phyloP scores from a whole-genome alignment of 2,888 invertebrate species.

The Lasioglossum malachurum region DNA sequence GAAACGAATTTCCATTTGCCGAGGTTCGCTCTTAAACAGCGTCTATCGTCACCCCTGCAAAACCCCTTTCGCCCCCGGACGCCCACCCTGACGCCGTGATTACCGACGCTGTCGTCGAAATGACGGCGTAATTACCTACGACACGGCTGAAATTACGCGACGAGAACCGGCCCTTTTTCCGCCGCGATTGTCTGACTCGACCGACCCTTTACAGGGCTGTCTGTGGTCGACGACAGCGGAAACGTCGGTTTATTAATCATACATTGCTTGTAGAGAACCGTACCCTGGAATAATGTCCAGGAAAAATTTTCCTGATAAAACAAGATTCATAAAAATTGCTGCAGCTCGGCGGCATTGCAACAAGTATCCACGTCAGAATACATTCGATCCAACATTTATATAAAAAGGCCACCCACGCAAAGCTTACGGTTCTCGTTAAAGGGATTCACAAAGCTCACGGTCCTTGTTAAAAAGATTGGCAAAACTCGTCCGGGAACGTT shows the following conservation, averaged over 20 bases:
- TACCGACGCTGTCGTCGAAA: slow-evolving; percentile 41
- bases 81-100: slow-evolving; percentile 4
- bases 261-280: background rate
- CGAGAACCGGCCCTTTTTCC: background rate
- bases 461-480: background rate
- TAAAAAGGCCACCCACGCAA: background rate
- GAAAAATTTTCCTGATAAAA: background rate
- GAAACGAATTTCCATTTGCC: slow-evolving; percentile 43
- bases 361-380: background rate
- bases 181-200: background rate
- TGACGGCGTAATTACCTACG: slow-evolving; percentile 57
- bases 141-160: slow-evolving; percentile 35
- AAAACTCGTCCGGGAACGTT: background rate
- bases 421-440: background rate
- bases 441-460: background rate
- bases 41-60: slow-evolving; percentile 8
- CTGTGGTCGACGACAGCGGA: background rate
- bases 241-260: background rate
- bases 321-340: background rate
- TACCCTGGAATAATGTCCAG: background rate
- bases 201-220: background rate
- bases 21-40: slow-evolving; percentile 25
- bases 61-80: background rate
- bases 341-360: background rate
- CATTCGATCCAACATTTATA: no score